Conservation (phyloP, 1,140 invertebrate species). For the Macrostomum lignano region DNA sequence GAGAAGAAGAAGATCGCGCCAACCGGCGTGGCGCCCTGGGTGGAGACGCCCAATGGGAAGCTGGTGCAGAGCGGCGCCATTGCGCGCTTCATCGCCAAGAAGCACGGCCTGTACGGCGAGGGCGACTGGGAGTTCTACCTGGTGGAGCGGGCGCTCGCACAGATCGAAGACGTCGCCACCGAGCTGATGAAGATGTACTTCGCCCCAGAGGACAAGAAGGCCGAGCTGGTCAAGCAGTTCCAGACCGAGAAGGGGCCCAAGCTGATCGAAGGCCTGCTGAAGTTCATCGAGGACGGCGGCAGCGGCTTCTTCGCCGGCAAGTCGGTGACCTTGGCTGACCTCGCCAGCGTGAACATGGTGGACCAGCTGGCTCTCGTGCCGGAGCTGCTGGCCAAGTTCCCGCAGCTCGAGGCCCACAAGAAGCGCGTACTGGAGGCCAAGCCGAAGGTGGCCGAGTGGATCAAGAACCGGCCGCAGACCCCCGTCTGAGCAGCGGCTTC, state of each 20-base stretch:
- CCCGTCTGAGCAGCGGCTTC: too few species aligned
- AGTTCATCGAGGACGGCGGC: too few species aligned
- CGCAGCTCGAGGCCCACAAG: not conserved
- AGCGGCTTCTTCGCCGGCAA: slow-evolving; percentile 1
- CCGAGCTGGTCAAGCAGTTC: not conserved
- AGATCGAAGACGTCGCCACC: not conserved
- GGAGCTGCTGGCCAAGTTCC: not conserved
- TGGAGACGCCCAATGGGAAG: not conserved
- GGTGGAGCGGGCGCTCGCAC: not conserved
- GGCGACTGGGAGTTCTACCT: slow-evolving; percentile 1
- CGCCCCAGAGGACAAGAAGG: slow-evolving; percentile 3
- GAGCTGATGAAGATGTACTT: not conserved
- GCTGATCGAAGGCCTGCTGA: too few species aligned
- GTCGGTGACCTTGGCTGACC: not conserved
- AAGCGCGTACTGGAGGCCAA: not conserved
- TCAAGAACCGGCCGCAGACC: not conserved
- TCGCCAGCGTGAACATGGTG: not conserved
- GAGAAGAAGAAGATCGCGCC: slow-evolving; percentile 9
- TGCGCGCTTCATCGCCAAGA: not conserved
- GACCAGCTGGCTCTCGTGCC: not conserved
- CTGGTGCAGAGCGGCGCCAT: not conserved
- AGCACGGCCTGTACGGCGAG: not conserved
- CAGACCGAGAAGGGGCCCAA: too few species aligned
- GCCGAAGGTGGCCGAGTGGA: not conserved
- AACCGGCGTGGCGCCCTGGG: not conserved